These are phyloP conservation scores for Caranx melampygus DNA, from an alignment of 2,113 vertebrate species.

Conservation along the genomic window DNA sequence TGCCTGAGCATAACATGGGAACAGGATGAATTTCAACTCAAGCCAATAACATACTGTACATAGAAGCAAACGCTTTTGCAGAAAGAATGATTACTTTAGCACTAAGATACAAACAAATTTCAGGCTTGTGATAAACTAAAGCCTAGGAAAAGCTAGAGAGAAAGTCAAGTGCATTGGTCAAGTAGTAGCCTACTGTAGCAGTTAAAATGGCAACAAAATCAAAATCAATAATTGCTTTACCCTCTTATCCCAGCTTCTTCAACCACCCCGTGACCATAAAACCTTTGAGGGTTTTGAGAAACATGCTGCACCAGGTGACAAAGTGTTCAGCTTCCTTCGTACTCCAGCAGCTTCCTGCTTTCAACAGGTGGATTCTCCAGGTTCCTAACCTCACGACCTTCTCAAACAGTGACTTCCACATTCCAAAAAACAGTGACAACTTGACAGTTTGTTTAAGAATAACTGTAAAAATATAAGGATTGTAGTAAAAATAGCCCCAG, in stretches of 20 bases:
- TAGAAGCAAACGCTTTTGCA: conserved; percentile 48
- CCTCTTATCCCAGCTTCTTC: conserved; percentile 17
- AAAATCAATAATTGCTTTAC: conserved; percentile 41
- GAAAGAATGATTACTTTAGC: conserved; percentile 50
- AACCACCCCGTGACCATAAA: conserved; percentile 24
- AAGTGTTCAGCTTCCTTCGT: conserved; percentile 1
- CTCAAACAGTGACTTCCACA: conserved; percentile 49
- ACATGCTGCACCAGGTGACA: conserved; percentile 14
- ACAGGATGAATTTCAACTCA: conserved; percentile 53
- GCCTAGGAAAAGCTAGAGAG: conserved; percentile 31
- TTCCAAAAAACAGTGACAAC: conserved; percentile 61
- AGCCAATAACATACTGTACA: conserved; percentile 67
- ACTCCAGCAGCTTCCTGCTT: background rate
- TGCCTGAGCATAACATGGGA: conserved; percentile 61
- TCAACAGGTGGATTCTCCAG: conserved; percentile 18
- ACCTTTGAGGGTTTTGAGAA: conserved; percentile 3
- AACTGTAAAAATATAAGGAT: conserved; percentile 70
- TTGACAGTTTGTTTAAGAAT: conserved; percentile 62
- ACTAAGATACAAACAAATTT: conserved; percentile 43
- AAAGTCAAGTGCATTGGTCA: conserved; percentile 73
- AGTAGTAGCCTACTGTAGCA: conserved; percentile 63
- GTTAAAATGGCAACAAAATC: conserved; percentile 48
- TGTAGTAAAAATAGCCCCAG: conserved; percentile 69
- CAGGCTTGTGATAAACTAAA: conserved; percentile 50
- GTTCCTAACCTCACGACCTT: conserved; percentile 6